These are phyloP conservation scores for Tinamus major DNA, from an alignment of 2,797 vertebrate species.

Conservation along the genomic window DNA sequence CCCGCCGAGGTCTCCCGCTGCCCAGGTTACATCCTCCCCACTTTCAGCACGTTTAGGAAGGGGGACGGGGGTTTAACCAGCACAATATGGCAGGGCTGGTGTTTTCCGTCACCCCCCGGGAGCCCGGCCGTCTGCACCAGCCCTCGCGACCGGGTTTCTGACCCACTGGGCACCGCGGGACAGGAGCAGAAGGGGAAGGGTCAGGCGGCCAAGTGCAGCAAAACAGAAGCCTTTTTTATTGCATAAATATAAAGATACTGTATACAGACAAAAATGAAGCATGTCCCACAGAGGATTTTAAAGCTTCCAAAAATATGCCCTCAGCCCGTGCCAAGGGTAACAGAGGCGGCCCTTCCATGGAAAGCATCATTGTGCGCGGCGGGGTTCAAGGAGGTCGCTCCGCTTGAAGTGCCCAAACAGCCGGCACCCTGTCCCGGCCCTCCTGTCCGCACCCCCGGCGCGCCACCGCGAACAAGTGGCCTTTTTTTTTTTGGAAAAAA, in stretches of 20 bases:
- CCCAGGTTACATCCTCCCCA: constrained; percentile 66
- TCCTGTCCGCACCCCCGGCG: not conserved
- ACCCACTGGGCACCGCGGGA: not conserved
- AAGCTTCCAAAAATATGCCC: constrained; percentile 71
- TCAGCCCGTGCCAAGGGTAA: constrained; percentile 70
- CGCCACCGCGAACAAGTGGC: constrained; percentile 9
- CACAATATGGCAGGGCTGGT: constrained; percentile 51
- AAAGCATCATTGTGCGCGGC: constrained; percentile 65
- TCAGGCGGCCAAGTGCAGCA: constrained; percentile 20
- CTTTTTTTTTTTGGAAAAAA: not conserved
- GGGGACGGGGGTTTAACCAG: constrained; percentile 43
- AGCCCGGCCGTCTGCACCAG: not conserved
- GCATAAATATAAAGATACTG: constrained; percentile 69
- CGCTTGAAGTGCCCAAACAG: constrained; percentile 65
- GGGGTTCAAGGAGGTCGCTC: constrained; percentile 52
- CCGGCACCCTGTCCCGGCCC: constrained; percentile 36
- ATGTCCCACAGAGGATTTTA: constrained; percentile 61
- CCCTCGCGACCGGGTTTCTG: not conserved
- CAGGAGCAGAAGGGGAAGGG: constrained; percentile 40
- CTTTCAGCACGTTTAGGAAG: constrained; percentile 53
- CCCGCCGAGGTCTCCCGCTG: constrained; percentile 57
- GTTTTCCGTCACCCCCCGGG: not conserved
- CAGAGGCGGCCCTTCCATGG: constrained; percentile 62
- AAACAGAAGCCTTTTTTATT: constrained; percentile 58
- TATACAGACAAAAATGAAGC: constrained; percentile 60